Evolutionary conservation across 2,888 invertebrate genomes (phyloP).

Genomic region (Idaea aversata): DNA sequence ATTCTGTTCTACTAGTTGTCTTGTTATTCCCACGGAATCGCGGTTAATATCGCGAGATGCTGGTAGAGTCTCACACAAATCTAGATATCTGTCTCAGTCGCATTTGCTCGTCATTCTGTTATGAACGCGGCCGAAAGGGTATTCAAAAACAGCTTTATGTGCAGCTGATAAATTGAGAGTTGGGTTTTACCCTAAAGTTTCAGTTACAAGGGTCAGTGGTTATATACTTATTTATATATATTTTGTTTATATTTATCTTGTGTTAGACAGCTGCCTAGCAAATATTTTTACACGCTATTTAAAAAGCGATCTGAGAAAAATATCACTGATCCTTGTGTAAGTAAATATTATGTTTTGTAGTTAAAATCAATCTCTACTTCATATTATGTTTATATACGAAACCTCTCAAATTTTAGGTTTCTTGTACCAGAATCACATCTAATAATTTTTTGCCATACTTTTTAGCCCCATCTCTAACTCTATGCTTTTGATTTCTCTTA

Average conservation of each 20-base stretch:
- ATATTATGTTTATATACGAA: too few relatives aligned
- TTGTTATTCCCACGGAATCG: too few relatives aligned
- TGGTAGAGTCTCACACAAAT: neutral
- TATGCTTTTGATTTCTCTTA: too few relatives aligned
- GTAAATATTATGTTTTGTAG: too few relatives aligned
- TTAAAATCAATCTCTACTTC: neutral
- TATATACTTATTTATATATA: neutral
- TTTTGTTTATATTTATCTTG: neutral
- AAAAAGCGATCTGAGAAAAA: neutral
- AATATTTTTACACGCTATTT: neutral
- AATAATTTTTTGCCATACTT: too few relatives aligned
- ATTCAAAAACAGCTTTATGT: neutral
- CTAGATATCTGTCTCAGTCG: neutral
- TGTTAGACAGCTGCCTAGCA: neutral
- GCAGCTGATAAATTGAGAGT: neutral
- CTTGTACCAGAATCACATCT: too few relatives aligned
- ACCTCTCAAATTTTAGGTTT: too few relatives aligned
- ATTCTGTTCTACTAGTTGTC: too few relatives aligned
- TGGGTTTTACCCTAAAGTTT: neutral
- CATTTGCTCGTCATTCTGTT: neutral
- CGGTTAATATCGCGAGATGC: too few relatives aligned
- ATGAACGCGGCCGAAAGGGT: neutral
- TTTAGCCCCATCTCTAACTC: too few relatives aligned
- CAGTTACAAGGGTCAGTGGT: conserved; percentile 1
- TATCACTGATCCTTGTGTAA: neutral